Evolutionary conservation across 2,113 vertebrate genomes (phyloP).

Genomic region (Miniopterus natalensis): DNA sequence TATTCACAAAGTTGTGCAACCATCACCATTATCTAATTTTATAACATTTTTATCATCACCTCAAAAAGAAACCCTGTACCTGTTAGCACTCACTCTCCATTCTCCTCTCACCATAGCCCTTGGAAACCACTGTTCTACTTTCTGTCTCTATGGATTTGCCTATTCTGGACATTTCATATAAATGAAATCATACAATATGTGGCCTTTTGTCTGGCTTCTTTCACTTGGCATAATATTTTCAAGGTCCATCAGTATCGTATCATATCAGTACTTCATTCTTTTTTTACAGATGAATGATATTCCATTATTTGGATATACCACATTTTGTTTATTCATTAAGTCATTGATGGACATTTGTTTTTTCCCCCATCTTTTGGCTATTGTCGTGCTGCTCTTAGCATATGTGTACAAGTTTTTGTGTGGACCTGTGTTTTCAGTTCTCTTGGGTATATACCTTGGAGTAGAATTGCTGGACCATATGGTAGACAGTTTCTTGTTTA

Average conservation of each 20-base stretch:
- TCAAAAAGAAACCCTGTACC: background rate
- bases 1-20: background rate
- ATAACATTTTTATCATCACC: background rate
- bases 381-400: background rate
- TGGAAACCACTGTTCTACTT: background rate
- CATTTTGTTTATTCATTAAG: background rate
- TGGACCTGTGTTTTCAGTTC: background rate
- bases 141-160: background rate
- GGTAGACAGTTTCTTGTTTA: constrained; percentile 6
- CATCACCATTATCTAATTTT: background rate
- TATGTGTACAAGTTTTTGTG: background rate
- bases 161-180: background rate
- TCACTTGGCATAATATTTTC: background rate
- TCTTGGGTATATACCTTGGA: background rate
- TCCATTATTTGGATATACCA: background rate
- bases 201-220: background rate
- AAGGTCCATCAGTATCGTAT: background rate
- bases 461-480: background rate
- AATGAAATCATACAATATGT: background rate
- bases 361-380: background rate
- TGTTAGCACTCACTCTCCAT: background rate
- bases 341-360: background rate
- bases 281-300: background rate
- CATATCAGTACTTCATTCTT: background rate
- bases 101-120: background rate